Percentiles rank a stretch among this genome's conserved stretches.
Evolutionary conservation across 2,113 vertebrate species (phyloP).

Genomic region (Entosphenus tridentatus): DNA sequence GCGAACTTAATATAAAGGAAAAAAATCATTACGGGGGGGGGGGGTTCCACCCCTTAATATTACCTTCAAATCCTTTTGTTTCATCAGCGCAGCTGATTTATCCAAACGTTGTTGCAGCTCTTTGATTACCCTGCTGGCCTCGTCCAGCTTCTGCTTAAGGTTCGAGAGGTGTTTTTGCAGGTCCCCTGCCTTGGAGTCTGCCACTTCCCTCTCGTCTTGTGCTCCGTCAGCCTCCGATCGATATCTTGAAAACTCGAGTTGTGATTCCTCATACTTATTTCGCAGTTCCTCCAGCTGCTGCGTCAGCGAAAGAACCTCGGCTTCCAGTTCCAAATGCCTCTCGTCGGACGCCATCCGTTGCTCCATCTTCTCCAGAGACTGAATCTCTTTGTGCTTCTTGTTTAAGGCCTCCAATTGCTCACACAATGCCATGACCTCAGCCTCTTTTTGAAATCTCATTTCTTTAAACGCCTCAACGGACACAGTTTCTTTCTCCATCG

Average conservation of each 20-base stretch:
- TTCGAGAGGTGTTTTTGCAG: conserved; percentile 38
- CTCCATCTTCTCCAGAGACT: no score
- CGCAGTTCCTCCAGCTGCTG: conserved; percentile 16
- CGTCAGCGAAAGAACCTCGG: conserved; percentile 18
- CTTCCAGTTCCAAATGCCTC: conserved; percentile 20
- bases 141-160: conserved; percentile 54
- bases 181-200: conserved; percentile 21
- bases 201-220: conserved; percentile 27
- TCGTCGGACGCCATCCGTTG: neutral
- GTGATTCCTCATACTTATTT: conserved; percentile 30
- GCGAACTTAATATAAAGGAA: no score
- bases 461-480: conserved; percentile 3
- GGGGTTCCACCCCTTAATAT: neutral
- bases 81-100: conserved; percentile 55
- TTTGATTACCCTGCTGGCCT: conserved; percentile 43
- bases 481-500: conserved; percentile 23
- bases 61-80: conserved; percentile 88
- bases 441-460: neutral
- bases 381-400: conserved; percentile 31
- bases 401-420: conserved; percentile 16
- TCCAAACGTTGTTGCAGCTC: conserved; percentile 70
- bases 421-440: conserved; percentile 11
- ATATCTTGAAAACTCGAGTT: neutral
- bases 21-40: neutral
- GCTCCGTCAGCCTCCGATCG: neutral